Evolutionary conservation across 2,888 invertebrate genomes (phyloP).

Genomic region (Lasius fuliginosus): DNA sequence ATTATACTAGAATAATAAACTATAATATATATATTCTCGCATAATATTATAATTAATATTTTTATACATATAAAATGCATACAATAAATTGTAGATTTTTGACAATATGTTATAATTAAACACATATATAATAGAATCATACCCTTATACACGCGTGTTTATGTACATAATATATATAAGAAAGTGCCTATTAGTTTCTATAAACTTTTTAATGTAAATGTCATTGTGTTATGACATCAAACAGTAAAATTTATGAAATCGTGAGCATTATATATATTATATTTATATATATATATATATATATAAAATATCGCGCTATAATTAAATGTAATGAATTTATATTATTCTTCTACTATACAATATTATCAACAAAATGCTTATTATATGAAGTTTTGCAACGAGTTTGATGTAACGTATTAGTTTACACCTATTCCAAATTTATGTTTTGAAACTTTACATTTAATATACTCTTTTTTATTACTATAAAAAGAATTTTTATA

Average conservation of each 20-base stretch:
- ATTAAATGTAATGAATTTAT: conserved; percentile 18
- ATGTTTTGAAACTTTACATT: not conserved
- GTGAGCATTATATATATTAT: too few relatives aligned
- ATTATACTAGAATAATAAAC: not conserved
- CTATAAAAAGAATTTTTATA: conserved; percentile 4
- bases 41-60: conserved; percentile 4
- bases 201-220: not conserved
- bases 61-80: not conserved
- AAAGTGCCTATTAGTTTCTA: not conserved
- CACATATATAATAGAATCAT: not conserved
- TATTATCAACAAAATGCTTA: not conserved
- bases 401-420: not conserved
- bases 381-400: not conserved
- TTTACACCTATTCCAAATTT: not conserved
- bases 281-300: too few relatives aligned
- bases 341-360: not conserved
- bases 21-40: not conserved
- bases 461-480: not conserved
- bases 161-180: not conserved
- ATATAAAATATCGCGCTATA: not conserved
- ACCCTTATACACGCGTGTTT: not conserved
- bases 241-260: not conserved
- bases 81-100: not conserved
- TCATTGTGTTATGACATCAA: not conserved
- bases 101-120: not conserved